Percentiles rank a stretch among this genome's conserved stretches.
Conservation (phyloP, 1,140 invertebrate species). For the Aphelenchoides besseyi region DNA sequence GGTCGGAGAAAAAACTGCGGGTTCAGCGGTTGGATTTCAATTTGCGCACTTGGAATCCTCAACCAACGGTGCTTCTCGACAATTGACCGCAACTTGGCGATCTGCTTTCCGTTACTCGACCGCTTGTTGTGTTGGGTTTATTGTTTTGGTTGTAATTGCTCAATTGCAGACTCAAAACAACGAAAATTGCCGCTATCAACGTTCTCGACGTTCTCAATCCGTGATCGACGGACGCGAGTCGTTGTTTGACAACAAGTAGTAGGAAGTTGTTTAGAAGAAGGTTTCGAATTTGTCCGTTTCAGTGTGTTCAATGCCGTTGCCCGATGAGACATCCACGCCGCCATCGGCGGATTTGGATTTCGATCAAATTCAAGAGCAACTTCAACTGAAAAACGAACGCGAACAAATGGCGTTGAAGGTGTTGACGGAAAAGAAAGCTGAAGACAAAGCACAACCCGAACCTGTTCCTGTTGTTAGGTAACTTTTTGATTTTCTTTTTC, state of each 20-base stretch:
- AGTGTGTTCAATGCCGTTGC: neutral
- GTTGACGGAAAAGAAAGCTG: neutral
- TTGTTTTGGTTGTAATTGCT: neutral
- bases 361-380: neutral
- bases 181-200: neutral
- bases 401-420: neutral
- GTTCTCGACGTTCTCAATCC: too few relatives aligned
- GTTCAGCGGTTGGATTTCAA: too few relatives aligned
- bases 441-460: neutral
- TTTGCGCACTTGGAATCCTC: too few relatives aligned
- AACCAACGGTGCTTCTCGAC: too few relatives aligned
- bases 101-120: too few relatives aligned
- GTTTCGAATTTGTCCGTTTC: neutral
- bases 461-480: neutral
- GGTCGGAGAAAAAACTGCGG: too few relatives aligned
- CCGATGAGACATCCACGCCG: neutral
- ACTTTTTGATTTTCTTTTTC: neutral
- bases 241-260: too few relatives aligned
- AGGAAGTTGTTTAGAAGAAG: too few relatives aligned
- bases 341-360: neutral
- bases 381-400: neutral
- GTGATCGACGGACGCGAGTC: too few relatives aligned
- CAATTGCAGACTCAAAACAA: neutral
- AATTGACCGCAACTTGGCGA: too few relatives aligned
- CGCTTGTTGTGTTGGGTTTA: constrained; percentile 5